Conservation (phyloP, 1,140 invertebrate species). For the Dolichoris vasculosae region DNA sequence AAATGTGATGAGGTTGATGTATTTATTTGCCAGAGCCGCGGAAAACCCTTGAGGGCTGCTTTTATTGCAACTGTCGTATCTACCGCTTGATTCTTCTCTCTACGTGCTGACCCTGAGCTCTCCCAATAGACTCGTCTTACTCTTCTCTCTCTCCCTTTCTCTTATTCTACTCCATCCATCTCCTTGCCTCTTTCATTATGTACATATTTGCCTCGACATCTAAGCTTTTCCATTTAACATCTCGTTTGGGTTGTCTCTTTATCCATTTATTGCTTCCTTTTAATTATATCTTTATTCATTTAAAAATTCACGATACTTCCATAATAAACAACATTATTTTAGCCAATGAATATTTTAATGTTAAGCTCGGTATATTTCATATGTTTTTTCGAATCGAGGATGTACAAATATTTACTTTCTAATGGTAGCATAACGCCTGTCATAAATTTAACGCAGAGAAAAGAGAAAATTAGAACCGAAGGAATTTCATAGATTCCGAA, state of each 20-base stretch:
- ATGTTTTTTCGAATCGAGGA: background rate
- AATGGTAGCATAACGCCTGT: background rate
- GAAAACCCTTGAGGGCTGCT: conserved; percentile 55
- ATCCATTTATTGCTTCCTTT: conserved; percentile 11
- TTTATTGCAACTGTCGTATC: conserved; percentile 58
- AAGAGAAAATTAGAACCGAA: background rate
- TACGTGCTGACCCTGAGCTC: conserved; percentile 54
- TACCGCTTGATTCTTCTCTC: conserved; percentile 56
- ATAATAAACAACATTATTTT: background rate
- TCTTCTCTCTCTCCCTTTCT: conserved; percentile 21
- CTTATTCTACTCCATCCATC: conserved; percentile 34
- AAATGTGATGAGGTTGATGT: conserved; percentile 55
- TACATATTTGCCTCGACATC: background rate
- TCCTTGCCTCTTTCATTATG: conserved; percentile 2
- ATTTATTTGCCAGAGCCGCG: conserved; percentile 59
- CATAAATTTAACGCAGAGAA: background rate
- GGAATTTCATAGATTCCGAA: background rate
- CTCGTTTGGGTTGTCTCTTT: background rate
- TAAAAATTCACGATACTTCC: background rate
- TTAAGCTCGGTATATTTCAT: too few relatives aligned
- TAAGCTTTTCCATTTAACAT: conserved; percentile 10
- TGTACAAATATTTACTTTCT: too few relatives aligned
- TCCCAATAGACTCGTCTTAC: conserved; percentile 10
- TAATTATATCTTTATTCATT: background rate
- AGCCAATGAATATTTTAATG: too few relatives aligned